These are phyloP conservation scores for Pyrrhosoma nymphula DNA, from an alignment of 2,888 invertebrate genomes.

Conservation along the genomic window DNA sequence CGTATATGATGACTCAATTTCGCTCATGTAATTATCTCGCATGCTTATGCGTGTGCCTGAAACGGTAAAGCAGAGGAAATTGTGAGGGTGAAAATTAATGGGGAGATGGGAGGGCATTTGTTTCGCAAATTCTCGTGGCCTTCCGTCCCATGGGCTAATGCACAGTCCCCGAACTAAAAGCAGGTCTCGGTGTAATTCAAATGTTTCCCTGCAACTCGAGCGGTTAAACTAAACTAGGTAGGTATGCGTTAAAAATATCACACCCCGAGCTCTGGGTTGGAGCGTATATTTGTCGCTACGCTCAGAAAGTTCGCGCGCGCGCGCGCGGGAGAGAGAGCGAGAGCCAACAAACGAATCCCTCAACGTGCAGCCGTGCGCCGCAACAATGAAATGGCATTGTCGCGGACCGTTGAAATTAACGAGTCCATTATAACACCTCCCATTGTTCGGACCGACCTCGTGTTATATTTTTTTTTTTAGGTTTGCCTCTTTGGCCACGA, in stretches of 20 bases:
- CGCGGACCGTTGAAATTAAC: not conserved
- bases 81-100: too few species aligned
- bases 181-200: not conserved
- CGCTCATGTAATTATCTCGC: too few species aligned
- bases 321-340: not conserved
- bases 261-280: not conserved
- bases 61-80: too few species aligned
- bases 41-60: too few species aligned
- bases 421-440: not conserved
- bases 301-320: not conserved
- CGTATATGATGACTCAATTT: too few species aligned
- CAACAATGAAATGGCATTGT: not conserved
- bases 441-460: not conserved
- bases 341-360: not conserved
- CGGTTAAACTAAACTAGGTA: not conserved
- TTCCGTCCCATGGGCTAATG: not conserved
- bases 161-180: too few species aligned
- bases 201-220: not conserved
- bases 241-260: not conserved
- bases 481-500: too few species aligned
- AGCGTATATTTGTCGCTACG: not conserved
- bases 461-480: too few species aligned
- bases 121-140: too few species aligned
- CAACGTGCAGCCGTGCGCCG: not conserved
- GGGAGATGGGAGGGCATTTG: too few species aligned